phyloP scores from a whole-genome alignment of 2,888 invertebrate species.

The Abscondita cerata region DNA sequence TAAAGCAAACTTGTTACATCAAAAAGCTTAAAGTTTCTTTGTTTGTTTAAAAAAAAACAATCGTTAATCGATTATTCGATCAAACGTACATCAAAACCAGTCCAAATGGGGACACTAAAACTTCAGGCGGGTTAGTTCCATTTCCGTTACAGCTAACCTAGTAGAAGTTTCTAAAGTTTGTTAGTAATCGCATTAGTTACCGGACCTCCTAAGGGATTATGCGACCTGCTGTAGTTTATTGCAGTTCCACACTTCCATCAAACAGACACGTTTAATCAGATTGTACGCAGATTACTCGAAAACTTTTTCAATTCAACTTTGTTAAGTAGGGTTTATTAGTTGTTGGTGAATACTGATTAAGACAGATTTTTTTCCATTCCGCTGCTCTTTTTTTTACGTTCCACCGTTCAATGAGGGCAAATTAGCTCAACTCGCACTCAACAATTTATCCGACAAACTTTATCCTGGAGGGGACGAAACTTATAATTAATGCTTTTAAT shows the following conservation, averaged over 20 bases:
- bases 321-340: constrained; percentile 53
- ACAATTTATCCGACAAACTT: too few species aligned
- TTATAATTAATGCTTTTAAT: too few species aligned
- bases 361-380: not conserved
- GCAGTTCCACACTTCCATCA: constrained; percentile 48
- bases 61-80: too few species aligned
- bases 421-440: not conserved
- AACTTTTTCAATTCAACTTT: constrained; percentile 56
- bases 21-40: too few species aligned
- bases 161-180: constrained; percentile 46
- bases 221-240: constrained; percentile 41
- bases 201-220: constrained; percentile 43
- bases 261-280: constrained; percentile 52
- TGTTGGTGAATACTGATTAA: constrained; percentile 37
- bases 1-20: too few species aligned
- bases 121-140: constrained; percentile 17
- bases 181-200: constrained; percentile 50
- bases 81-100: not conserved
- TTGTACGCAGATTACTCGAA: constrained; percentile 53
- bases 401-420: not conserved
- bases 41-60: too few species aligned
- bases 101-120: constrained; percentile 17
- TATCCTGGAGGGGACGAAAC: too few species aligned
- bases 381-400: not conserved
- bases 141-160: constrained; percentile 15